Evolutionary conservation across 2,113 vertebrate species (phyloP).

Genomic region (Capricornis sumatraensis): DNA sequence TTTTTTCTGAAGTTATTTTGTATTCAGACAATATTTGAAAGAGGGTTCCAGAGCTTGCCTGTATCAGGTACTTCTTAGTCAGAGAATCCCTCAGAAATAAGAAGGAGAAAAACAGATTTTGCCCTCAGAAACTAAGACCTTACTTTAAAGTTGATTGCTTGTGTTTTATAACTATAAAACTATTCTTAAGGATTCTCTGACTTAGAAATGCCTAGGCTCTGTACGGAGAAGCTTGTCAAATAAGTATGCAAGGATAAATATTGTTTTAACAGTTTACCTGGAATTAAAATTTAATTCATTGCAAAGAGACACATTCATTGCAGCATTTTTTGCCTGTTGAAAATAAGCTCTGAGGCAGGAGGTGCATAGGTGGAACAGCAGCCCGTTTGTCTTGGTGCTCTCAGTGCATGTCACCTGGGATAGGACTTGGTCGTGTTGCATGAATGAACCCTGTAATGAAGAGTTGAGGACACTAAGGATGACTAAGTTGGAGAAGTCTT

Average conservation of each 20-base stretch:
- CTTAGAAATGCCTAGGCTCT: background rate
- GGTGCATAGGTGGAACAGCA: background rate
- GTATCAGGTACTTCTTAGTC: background rate
- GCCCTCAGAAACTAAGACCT: background rate
- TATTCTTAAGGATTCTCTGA: background rate
- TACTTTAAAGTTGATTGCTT: background rate
- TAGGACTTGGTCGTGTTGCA: background rate
- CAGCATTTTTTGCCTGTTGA: background rate
- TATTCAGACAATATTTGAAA: slow-evolving; percentile 1
- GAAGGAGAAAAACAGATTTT: background rate
- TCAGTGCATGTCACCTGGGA: background rate
- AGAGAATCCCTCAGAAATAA: background rate
- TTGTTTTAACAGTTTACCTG: background rate
- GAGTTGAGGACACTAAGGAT: background rate
- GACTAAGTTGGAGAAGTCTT: background rate
- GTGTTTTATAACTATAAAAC: background rate
- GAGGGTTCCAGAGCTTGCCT: background rate
- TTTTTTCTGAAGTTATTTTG: background rate
- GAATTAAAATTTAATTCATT: background rate
- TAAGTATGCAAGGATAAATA: background rate
- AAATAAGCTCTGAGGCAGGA: background rate
- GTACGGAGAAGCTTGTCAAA: background rate
- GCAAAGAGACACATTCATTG: background rate
- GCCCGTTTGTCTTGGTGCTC: background rate
- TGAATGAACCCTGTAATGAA: background rate